Conservation (phyloP, 2,888 invertebrate genomes). For the Aelia acuminata region DNA sequence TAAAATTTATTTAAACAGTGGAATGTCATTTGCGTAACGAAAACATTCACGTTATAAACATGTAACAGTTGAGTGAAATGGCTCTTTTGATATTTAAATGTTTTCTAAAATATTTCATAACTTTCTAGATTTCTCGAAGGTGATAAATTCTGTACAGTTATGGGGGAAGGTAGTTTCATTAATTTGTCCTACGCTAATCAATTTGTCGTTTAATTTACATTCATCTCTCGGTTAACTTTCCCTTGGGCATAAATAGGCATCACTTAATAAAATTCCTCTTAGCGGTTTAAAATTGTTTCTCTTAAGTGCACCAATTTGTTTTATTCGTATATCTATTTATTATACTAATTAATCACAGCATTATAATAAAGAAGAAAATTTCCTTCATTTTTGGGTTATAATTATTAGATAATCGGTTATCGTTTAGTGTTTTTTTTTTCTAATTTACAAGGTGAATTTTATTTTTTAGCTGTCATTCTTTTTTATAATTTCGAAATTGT, state of each 20-base stretch:
- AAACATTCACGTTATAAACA: background rate
- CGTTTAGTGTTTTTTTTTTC: too few relatives aligned
- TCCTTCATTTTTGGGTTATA: background rate
- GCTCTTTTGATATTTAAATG: background rate
- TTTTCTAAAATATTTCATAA: constrained; percentile 35
- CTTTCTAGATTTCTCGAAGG: constrained; percentile 27
- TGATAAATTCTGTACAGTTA: constrained; percentile 14
- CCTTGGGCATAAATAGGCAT: background rate
- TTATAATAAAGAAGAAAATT: too few relatives aligned
- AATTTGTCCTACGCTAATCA: background rate
- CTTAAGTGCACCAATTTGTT: background rate
- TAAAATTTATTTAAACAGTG: background rate
- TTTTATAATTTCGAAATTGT: too few relatives aligned
- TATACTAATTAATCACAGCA: too few relatives aligned
- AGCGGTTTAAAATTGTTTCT: background rate
- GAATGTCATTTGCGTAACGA: background rate
- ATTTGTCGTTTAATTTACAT: constrained; percentile 15
- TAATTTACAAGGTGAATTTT: too few relatives aligned
- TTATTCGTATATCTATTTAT: too few relatives aligned
- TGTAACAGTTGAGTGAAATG: background rate
- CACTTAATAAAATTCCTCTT: background rate
- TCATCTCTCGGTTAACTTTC: constrained; percentile 1
- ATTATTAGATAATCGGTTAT: background rate
- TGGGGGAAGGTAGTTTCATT: constrained; percentile 4
- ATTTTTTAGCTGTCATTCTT: too few relatives aligned